Evolutionary conservation across 2,888 invertebrate genomes (phyloP).

Genomic region (Oxystoma pomonae): DNA sequence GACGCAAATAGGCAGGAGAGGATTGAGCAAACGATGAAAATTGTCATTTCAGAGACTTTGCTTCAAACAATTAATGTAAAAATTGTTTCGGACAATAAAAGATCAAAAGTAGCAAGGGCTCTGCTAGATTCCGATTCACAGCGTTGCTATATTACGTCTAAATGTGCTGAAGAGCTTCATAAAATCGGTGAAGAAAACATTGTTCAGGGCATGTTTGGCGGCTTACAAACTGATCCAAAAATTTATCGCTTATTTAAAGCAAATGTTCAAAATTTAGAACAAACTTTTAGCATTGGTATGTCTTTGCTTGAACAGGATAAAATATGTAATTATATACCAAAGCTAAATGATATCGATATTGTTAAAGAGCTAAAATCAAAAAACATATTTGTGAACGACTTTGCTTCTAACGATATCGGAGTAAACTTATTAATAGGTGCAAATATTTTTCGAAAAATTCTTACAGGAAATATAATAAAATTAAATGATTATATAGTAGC

Average conservation of each 20-base stretch:
- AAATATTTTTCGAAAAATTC: neutral
- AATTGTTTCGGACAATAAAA: neutral
- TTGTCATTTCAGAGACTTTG: neutral
- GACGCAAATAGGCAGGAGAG: neutral
- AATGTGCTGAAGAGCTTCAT: slow-evolving; percentile 1
- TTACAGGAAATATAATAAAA: neutral
- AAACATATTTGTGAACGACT: neutral
- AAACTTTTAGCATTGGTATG: neutral
- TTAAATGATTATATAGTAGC: neutral
- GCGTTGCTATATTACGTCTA: neutral
- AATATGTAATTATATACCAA: neutral
- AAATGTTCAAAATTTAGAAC: no score
- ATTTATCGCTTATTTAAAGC: neutral
- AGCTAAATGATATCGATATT: no score
- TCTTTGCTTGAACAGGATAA: neutral
- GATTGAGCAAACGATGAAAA: no score
- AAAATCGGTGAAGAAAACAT: slow-evolving; percentile 3
- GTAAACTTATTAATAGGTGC: neutral
- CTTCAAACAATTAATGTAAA: neutral
- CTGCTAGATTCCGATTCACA: neutral
- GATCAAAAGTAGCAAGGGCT: neutral
- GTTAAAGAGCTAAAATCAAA: neutral
- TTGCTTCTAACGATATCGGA: neutral
- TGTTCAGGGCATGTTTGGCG: neutral
- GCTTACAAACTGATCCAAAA: neutral